Base-by-base conservation (phyloP, 2,888 invertebrate genomes). In the Torymus aiolomorphi region DNA sequence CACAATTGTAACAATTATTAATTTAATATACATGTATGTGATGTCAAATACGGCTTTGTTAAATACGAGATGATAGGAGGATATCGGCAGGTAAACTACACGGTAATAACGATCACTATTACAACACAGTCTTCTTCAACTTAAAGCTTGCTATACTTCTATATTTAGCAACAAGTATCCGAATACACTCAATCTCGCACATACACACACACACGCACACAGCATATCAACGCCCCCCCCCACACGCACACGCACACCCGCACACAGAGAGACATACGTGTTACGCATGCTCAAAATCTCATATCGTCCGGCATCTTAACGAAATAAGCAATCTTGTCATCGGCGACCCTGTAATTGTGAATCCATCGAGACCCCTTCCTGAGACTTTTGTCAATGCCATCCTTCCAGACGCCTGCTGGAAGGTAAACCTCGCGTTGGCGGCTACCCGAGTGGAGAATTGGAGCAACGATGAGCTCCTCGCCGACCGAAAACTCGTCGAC, bases 381-480 rank as follows among this genome's bases (percentile, higher is more conserved):
- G 61, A 96, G 92, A 31, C 96, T 96, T 0, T 95, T 95, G 88
- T 97, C 96, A 84, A 97, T 96, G 14, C 97, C 97, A 87, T 98
- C 97, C 87, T 95, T 95, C 98, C 98, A 98, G 0, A 97, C 95
- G 0, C 98, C 98, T 42, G 95, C 95, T 0, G 97, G 97, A 49
- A 97, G 92, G 88, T 97, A 97, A 78, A 98, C 95, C 91, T 95
- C 97, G 82, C 95, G 92, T 83, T 94, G 93, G 49, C 94, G 93
- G 59, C 93, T 92, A 0, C 95, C 94, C 0, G 94, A 92, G 72
- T 94, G 92, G 52, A 97, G 89, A 69, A 98, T 94, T 0, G 98
- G 98, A 0, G 98, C 98, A 0, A 98, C 97, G 52, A 98, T 95
- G 0, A 98, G 92, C 88, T 97, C 96, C 84, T 96, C 96, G 0